phyloP scores from a whole-genome alignment of 2,113 vertebrate genomes.

The Formicarius rufipectus region DNA sequence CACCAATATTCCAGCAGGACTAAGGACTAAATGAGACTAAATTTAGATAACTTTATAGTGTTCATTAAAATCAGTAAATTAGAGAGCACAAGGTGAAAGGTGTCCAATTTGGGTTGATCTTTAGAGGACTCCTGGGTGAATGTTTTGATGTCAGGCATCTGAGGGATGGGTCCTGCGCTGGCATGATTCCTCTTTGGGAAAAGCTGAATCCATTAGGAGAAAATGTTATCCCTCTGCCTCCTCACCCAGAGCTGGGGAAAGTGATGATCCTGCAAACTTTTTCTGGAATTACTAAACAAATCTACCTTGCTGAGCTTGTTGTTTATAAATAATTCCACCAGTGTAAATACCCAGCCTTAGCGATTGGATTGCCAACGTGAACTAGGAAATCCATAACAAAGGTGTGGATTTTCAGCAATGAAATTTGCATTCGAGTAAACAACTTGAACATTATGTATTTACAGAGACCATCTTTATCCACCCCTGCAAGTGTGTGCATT shows the following conservation, averaged over 20 bases:
- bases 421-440: background rate
- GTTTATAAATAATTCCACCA: background rate
- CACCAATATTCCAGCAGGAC: background rate
- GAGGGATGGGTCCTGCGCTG: background rate
- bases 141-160: background rate
- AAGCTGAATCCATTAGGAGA: background rate
- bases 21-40: background rate
- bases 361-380: background rate
- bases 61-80: background rate
- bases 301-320: background rate
- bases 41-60: background rate
- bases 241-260: background rate
- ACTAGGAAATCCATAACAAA: background rate
- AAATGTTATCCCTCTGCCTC: background rate
- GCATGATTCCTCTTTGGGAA: background rate
- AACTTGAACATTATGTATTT: background rate
- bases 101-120: background rate
- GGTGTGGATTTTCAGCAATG: background rate
- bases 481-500: fast-evolving
- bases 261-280: background rate
- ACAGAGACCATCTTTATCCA: fast-evolving
- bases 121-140: background rate
- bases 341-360: background rate
- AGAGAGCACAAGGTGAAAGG: background rate
- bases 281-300: background rate